phyloP scores from a whole-genome alignment of 2,113 vertebrate genomes.

The Eidolon helvum region DNA sequence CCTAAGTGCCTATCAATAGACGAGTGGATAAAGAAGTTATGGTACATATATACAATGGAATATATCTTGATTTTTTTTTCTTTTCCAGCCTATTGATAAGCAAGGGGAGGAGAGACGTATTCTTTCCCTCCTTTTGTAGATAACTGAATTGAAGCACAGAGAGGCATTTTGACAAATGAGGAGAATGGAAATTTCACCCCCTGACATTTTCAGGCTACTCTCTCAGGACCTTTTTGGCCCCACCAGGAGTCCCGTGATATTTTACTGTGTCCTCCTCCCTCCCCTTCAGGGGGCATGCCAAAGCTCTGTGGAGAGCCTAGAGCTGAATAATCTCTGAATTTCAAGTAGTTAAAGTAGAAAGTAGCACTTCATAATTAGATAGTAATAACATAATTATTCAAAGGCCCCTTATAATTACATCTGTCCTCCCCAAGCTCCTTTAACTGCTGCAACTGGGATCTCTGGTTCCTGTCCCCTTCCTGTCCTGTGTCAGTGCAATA shows the following conservation, averaged over 20 bases:
- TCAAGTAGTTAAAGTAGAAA: slow-evolving; percentile 62
- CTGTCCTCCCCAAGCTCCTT: not conserved
- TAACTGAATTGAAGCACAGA: not conserved
- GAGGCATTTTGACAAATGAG: not conserved
- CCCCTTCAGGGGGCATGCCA: not conserved
- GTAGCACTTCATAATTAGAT: slow-evolving; percentile 72
- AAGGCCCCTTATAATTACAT: slow-evolving; percentile 67
- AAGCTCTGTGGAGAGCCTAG: not conserved
- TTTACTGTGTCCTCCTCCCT: not conserved
- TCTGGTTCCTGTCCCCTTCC: not conserved
- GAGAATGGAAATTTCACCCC: not conserved
- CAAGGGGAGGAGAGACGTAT: not conserved
- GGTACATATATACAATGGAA: too few relatives aligned
- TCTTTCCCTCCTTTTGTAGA: not conserved
- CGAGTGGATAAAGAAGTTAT: too few relatives aligned
- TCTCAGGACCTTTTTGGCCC: not conserved
- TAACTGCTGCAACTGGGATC: not conserved
- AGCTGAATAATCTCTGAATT: slow-evolving; percentile 29
- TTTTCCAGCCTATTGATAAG: not conserved
- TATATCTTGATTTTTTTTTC: not conserved
- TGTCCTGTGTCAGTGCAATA: not conserved
- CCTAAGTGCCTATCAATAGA: too few relatives aligned
- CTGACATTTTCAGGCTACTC: not conserved
- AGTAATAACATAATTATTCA: slow-evolving; percentile 70
- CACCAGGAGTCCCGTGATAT: not conserved